These are phyloP conservation scores for Cyphomyrus discorhynchus DNA, from an alignment of 2,113 vertebrate genomes.

Conservation along the genomic window DNA sequence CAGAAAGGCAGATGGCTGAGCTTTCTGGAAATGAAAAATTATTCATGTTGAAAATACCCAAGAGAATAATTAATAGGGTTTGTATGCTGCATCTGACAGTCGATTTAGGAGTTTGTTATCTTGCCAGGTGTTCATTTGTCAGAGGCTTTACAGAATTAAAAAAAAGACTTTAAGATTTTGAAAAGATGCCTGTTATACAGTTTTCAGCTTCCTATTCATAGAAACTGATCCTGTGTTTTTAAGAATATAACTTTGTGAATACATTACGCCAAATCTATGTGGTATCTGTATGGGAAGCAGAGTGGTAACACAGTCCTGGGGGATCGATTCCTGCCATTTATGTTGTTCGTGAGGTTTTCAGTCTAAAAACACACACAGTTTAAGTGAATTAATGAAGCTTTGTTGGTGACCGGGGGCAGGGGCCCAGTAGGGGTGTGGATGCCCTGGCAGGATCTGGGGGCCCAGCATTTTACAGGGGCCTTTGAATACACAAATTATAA, in stretches of 20 bases:
- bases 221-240: not conserved
- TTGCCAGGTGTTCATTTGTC: not conserved
- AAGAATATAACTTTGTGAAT: not conserved
- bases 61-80: not conserved
- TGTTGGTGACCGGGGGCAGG: not conserved
- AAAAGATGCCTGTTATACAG: not conserved
- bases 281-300: not conserved
- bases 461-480: not conserved
- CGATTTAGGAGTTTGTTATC: not conserved
- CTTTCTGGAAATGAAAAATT: not conserved
- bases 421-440: not conserved
- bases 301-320: not conserved
- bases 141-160: not conserved
- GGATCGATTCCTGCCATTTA: not conserved
- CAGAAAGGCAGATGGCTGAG: not conserved
- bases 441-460: not conserved
- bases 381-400: not conserved
- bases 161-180: not conserved
- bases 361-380: not conserved
- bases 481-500: not conserved
- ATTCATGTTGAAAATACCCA: not conserved
- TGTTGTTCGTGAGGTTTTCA: not conserved
- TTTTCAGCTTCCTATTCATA: not conserved
- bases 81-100: not conserved
- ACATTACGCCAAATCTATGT: not conserved